These are phyloP conservation scores for Lacerta viridis DNA, from an alignment of 2,797 vertebrate species.

Conservation along the genomic window DNA sequence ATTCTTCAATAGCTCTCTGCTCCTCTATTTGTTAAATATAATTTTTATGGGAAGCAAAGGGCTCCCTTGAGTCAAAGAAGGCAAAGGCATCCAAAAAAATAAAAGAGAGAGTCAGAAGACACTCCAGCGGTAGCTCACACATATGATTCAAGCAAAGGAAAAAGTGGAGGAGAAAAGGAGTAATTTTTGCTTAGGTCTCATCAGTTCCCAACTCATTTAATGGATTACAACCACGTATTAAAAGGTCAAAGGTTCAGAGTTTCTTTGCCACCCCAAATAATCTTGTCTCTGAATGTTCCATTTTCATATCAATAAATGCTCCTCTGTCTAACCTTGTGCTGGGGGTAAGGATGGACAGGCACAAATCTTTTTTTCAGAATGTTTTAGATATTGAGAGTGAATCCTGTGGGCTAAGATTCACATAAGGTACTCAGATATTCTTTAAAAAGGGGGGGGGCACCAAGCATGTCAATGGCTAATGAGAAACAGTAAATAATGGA, in stretches of 20 bases:
- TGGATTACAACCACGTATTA: slow-evolving; percentile 57
- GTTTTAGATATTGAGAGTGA: slow-evolving; percentile 23
- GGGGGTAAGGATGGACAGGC: background rate
- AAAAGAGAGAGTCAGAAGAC: slow-evolving; percentile 52
- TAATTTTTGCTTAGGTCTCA: slow-evolving; percentile 34
- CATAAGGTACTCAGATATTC: background rate
- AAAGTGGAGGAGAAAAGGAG: slow-evolving; percentile 36
- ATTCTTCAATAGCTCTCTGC: slow-evolving; percentile 62
- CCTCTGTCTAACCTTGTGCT: slow-evolving; percentile 44
- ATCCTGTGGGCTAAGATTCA: background rate
- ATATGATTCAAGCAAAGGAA: slow-evolving; percentile 46
- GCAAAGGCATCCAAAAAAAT: slow-evolving; percentile 42
- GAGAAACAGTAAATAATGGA: slow-evolving; percentile 25
- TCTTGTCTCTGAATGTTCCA: slow-evolving; percentile 68
- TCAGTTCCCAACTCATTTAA: slow-evolving; percentile 54
- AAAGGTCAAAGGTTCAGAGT: slow-evolving; percentile 67
- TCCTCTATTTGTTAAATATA: slow-evolving; percentile 61
- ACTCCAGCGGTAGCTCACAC: slow-evolving; percentile 58
- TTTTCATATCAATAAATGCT: slow-evolving; percentile 63
- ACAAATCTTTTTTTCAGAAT: background rate
- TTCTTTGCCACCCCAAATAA: slow-evolving; percentile 33
- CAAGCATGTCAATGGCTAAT: background rate
- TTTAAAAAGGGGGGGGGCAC: background rate
- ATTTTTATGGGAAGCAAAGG: slow-evolving; percentile 69
- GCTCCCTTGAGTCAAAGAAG: slow-evolving; percentile 61